Conservation (phyloP, 2,113 vertebrate genomes). For the Callipepla californica region DNA sequence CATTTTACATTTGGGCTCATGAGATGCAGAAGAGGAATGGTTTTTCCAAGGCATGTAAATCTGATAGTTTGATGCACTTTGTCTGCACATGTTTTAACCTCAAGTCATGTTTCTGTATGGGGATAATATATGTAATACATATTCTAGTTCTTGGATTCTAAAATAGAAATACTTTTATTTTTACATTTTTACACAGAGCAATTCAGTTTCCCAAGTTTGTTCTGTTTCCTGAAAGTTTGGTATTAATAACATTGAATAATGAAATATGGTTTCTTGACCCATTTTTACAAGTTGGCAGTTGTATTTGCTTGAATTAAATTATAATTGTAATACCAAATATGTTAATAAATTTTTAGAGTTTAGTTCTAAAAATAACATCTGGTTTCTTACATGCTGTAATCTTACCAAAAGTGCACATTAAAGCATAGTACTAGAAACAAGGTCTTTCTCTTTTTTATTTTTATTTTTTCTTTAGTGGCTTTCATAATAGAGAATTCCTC, state of each 20-base stretch:
- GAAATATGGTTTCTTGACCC: not conserved
- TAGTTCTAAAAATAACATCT: not conserved
- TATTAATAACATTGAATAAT: not conserved
- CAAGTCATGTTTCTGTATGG: not conserved
- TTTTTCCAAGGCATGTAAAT: not conserved
- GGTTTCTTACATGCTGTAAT: not conserved
- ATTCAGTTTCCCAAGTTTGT: not conserved
- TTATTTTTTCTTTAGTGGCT: not conserved
- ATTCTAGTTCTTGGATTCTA: not conserved
- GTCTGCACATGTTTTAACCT: not conserved
- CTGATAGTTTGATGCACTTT: not conserved
- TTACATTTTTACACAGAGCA: not conserved
- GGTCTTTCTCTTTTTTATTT: not conserved
- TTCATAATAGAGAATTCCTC: not conserved
- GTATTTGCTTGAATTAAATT: not conserved
- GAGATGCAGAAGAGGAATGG: not conserved
- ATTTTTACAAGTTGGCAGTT: not conserved
- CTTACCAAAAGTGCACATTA: not conserved
- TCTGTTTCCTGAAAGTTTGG: not conserved
- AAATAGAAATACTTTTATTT: not conserved
- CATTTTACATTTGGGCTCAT: not conserved
- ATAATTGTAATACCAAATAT: not conserved
- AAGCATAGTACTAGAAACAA: not conserved
- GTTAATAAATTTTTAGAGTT: not conserved
- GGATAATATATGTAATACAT: not conserved